Base-by-base conservation (phyloP, 2,113 vertebrate genomes). In the Copsychus sechellarum region DNA sequence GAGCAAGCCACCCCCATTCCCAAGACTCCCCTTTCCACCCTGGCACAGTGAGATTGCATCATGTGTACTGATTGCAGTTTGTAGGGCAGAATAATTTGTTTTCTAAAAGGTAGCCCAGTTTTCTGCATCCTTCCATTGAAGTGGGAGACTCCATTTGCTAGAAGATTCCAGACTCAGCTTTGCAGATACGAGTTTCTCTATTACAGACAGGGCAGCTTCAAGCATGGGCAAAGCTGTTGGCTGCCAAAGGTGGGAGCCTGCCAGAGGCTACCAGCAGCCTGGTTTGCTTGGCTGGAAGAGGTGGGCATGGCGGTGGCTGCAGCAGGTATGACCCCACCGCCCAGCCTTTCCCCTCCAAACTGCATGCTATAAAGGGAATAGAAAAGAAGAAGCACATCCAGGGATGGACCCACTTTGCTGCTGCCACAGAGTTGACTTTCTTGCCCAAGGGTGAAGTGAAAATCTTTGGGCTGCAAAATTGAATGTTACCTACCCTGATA, bases 401-500 rank as follows among this genome's bases (percentile, higher is more conserved):
- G 0, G 18, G 58, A 90, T 45, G 29, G 14, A 77, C 15, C 3
- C 28, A 72, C 20, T 36, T 45, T 66, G 45, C 20, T n/a, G 43
- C 81, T 64, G n/a, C 33, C 53, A 69, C 9, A 24, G 40, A 60
- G 45, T 3, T 90, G 85, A 85, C 53, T 72, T 76, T 31, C n/a
- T 64, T 92, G 71, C 66, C 53, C 45, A 76, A 61, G 66, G 67
- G 40, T 92, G 54, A 86, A 90, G 57, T 69, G 48, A 82, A 94
- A 92, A 82, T 76, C 53, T 61, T 86, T 77, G 79, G 81, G 53
- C 50, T 90, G 81, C 85, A 91, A 92, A 94, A 96, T 88, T 77
- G 90, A 93, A 73, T 93, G 88, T 87, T 86, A 61, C 54, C 50
- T 73, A 70, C n/a, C 33, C 54, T 88, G 67, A 60, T 73, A 67